Conservation (phyloP, 2,888 invertebrate species). For the Amphipoea oculea region DNA sequence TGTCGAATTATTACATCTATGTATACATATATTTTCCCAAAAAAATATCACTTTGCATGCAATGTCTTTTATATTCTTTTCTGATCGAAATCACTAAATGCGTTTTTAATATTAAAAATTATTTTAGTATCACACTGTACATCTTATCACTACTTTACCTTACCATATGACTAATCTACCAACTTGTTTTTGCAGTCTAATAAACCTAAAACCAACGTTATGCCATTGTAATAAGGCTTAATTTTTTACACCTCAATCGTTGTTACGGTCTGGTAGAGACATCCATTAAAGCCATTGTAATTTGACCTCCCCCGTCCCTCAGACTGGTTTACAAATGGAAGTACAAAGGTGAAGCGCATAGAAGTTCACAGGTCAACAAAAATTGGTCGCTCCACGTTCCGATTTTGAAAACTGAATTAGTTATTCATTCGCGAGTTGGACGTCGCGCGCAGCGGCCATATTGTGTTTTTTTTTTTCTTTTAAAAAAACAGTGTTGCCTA, state of each 20-base stretch:
- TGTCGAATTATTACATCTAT: not conserved
- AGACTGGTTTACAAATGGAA: conserved; percentile 43
- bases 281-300: conserved; percentile 66
- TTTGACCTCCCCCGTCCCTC: conserved; percentile 70
- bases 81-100: conserved; percentile 18
- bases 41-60: not conserved
- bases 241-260: conserved; percentile 42
- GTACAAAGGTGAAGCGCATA: conserved; percentile 64
- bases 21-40: not conserved
- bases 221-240: conserved; percentile 32
- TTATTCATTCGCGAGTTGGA: conserved; percentile 84
- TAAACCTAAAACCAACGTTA: conserved; percentile 60
- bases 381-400: conserved; percentile 75
- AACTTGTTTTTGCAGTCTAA: conserved; percentile 60
- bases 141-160: conserved; percentile 85
- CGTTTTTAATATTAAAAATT: conserved; percentile 8
- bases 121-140: conserved; percentile 77
- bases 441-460: conserved; percentile 76
- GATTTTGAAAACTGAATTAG: conserved; percentile 86
- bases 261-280: conserved; percentile 63
- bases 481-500: conserved; percentile 20
- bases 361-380: conserved; percentile 69
- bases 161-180: conserved; percentile 81
- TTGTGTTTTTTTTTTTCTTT: conserved; percentile 71
- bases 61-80: not conserved